These are phyloP conservation scores for Colostygia pectinataria DNA, from an alignment of 2,888 invertebrate species.

Conservation along the genomic window DNA sequence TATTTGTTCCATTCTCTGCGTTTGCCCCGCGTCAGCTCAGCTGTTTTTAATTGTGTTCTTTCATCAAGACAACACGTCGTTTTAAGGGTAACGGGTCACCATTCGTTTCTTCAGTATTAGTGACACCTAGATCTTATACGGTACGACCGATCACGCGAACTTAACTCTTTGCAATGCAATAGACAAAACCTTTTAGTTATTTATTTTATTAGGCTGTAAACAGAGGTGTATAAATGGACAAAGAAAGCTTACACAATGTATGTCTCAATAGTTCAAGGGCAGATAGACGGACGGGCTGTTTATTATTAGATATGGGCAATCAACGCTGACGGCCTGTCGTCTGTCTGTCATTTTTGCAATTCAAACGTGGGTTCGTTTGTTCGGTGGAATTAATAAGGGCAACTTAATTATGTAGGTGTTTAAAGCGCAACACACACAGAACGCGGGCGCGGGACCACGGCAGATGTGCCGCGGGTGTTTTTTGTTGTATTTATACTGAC, in stretches of 20 bases:
- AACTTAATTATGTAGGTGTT: slow-evolving; percentile 2
- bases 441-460: no score
- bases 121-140: slow-evolving; percentile 16
- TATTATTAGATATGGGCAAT: slow-evolving; percentile 38
- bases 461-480: no score
- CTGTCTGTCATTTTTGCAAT: slow-evolving; percentile 42
- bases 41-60: no score
- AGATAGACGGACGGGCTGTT: slow-evolving; percentile 24
- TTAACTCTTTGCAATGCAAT: slow-evolving; percentile 14
- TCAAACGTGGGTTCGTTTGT: slow-evolving; percentile 22
- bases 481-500: no score
- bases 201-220: slow-evolving; percentile 25
- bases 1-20: no score
- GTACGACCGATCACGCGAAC: slow-evolving; percentile 26
- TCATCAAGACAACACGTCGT: no score
- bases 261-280: slow-evolving; percentile 50
- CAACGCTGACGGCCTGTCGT: slow-evolving; percentile 36
- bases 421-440: no score
- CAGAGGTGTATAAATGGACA: slow-evolving; percentile 8
- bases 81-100: slow-evolving; percentile 9
- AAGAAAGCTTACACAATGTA: slow-evolving; percentile 31
- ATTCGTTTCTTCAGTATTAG: slow-evolving; percentile 7
- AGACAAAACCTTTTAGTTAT: slow-evolving; percentile 8
- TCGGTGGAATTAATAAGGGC: slow-evolving; percentile 26
- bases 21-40: no score